Evolutionary conservation across 2,113 vertebrate species (phyloP).

Genomic region (Hydrolagus affinis): DNA sequence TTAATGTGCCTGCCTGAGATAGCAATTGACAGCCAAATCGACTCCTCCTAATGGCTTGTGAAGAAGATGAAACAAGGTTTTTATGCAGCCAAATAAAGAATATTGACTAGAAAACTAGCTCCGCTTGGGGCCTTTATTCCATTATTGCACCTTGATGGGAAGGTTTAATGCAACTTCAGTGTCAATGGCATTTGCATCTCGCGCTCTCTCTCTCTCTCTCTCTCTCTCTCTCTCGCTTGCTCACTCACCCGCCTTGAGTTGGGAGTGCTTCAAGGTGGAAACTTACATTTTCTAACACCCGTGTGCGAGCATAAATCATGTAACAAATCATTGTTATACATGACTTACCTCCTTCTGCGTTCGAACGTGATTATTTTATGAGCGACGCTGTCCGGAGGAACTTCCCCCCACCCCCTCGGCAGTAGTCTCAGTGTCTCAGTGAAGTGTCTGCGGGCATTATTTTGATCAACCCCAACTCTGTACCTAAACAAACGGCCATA

Average conservation of each 20-base stretch:
- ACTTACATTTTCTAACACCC: slow-evolving; percentile 12
- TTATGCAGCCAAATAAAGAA: slow-evolving; percentile 65
- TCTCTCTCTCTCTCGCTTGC: neutral
- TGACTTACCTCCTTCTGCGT: slow-evolving; percentile 16
- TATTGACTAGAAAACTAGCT: slow-evolving; percentile 76
- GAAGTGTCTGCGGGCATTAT: neutral
- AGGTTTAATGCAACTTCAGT: slow-evolving; percentile 75
- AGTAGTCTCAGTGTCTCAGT: neutral
- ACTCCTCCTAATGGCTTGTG: slow-evolving; percentile 64
- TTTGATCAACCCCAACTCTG: neutral
- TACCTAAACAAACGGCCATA: neutral
- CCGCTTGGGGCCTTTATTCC: slow-evolving; percentile 80
- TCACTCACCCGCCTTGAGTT: neutral
- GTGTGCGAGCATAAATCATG: slow-evolving; percentile 22
- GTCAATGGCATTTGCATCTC: slow-evolving; percentile 56
- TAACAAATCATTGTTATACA: neutral
- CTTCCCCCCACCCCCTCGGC: neutral
- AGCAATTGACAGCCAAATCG: slow-evolving; percentile 74
- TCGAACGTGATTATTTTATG: neutral
- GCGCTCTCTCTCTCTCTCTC: too few species aligned
- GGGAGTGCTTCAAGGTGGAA: neutral
- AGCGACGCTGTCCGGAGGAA: neutral
- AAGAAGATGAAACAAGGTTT: slow-evolving; percentile 57
- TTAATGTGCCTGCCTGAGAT: slow-evolving; percentile 77
- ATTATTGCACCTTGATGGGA: slow-evolving; percentile 69